A percentile compares a stretch with the other conserved stretches of the same genome.
Evolutionary conservation across 2,888 invertebrate genomes (phyloP).

Genomic region (Plebejus argus): DNA sequence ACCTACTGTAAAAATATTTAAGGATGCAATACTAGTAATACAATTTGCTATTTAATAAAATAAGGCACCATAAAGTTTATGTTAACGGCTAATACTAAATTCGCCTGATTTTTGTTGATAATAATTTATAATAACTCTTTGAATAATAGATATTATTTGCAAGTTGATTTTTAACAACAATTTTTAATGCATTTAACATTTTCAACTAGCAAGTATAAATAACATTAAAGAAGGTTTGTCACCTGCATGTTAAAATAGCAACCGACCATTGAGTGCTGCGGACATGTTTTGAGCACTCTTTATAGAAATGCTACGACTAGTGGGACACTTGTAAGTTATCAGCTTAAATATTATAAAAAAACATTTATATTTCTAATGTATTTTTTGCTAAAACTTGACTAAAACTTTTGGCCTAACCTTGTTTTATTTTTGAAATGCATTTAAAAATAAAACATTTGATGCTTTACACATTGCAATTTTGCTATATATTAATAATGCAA

Average conservation of each 20-base stretch:
- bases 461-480: too few relatives aligned
- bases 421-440: too few relatives aligned
- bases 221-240: neutral
- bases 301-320: neutral
- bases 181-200: neutral
- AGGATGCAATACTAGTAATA: neutral
- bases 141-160: too few relatives aligned
- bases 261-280: neutral
- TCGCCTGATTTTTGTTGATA: neutral
- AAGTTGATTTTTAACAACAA: neutral
- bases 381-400: too few relatives aligned
- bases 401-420: too few relatives aligned
- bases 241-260: neutral
- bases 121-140: too few relatives aligned
- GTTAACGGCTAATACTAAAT: neutral
- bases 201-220: neutral
- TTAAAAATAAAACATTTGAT: too few relatives aligned
- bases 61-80: neutral
- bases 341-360: too few relatives aligned
- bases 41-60: neutral
- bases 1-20: neutral
- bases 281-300: neutral
- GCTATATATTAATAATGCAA: too few relatives aligned
- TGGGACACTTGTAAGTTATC: neutral
- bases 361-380: too few relatives aligned